phyloP scores from a whole-genome alignment of 2,113 vertebrate species.

The Caretta caretta region DNA sequence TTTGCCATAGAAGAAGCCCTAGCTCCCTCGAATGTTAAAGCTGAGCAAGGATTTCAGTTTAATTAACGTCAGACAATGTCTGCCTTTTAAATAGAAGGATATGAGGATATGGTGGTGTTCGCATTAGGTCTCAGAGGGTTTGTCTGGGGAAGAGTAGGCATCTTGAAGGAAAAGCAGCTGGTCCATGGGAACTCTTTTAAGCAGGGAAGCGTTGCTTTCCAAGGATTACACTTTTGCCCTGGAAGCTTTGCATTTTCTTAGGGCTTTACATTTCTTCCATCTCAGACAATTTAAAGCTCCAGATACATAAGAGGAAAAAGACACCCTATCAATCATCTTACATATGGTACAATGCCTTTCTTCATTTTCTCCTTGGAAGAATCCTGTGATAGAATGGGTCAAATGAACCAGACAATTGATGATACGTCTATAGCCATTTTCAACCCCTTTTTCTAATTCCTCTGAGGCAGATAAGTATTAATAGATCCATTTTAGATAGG shows the following conservation, averaged over 20 bases:
- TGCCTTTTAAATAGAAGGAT: background rate
- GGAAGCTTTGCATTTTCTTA: conserved; percentile 40
- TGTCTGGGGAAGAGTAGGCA: conserved; percentile 14
- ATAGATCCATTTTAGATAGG: background rate
- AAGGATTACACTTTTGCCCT: background rate
- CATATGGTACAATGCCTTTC: background rate
- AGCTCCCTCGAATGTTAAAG: background rate
- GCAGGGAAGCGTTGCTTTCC: background rate
- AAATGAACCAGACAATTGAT: background rate
- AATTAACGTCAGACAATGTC: background rate
- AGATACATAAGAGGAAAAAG: conserved; percentile 12
- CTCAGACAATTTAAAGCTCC: conserved; percentile 7
- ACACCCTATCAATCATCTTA: background rate
- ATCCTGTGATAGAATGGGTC: background rate
- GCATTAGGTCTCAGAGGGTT: background rate
- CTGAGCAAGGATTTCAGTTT: conserved; percentile 16
- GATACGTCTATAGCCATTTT: background rate
- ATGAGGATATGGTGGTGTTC: background rate
- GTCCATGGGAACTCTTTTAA: conserved; percentile 45
- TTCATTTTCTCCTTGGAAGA: conserved; percentile 6
- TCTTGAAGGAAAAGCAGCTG: conserved; percentile 30
- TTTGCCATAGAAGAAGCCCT: background rate
- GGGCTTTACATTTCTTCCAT: conserved; percentile 3
- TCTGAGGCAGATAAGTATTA: background rate
- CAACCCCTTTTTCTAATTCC: background rate